Evolutionary conservation across 30 jellyfish, hydroid and myxozoan genomes (phyloP).

Genomic region (Phacellophora camtschatica): DNA sequence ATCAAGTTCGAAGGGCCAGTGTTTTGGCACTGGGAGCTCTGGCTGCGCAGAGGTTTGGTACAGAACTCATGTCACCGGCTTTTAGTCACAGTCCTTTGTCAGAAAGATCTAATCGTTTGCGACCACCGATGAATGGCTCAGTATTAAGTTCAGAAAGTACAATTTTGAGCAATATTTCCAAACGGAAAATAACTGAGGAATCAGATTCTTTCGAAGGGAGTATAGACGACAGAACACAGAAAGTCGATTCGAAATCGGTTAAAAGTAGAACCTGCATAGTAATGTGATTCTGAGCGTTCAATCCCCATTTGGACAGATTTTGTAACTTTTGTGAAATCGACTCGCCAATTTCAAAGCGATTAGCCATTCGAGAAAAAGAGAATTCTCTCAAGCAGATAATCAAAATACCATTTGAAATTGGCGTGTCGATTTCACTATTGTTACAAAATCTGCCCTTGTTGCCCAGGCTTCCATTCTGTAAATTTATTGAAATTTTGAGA

Average conservation of each 20-base stretch:
- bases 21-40: slow-evolving; percentile 36
- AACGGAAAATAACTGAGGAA: slow-evolving; percentile 15
- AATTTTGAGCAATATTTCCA: not conserved
- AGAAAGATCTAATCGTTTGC: not conserved
- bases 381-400: too few relatives aligned
- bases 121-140: slow-evolving; percentile 34
- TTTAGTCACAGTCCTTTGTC: slow-evolving; percentile 8
- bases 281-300: slow-evolving; percentile 4
- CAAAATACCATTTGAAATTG: too few relatives aligned
- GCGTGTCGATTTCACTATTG: too few relatives aligned
- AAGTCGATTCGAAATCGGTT: slow-evolving; percentile 35
- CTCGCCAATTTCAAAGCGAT: too few relatives aligned
- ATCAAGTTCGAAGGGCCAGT: slow-evolving; percentile 41
- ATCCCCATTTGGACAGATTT: too few relatives aligned
- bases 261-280: slow-evolving; percentile 64
- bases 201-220: not conserved
- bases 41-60: slow-evolving; percentile 7
- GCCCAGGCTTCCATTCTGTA: too few relatives aligned
- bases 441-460: too few relatives aligned
- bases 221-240: not conserved
- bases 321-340: too few relatives aligned
- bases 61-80: slow-evolving; percentile 16
- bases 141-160: not conserved
- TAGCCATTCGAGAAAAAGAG: too few relatives aligned
- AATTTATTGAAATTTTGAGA: too few relatives aligned